Base-by-base conservation (phyloP, 2,113 vertebrate species). In the Pelecanus crispus region DNA sequence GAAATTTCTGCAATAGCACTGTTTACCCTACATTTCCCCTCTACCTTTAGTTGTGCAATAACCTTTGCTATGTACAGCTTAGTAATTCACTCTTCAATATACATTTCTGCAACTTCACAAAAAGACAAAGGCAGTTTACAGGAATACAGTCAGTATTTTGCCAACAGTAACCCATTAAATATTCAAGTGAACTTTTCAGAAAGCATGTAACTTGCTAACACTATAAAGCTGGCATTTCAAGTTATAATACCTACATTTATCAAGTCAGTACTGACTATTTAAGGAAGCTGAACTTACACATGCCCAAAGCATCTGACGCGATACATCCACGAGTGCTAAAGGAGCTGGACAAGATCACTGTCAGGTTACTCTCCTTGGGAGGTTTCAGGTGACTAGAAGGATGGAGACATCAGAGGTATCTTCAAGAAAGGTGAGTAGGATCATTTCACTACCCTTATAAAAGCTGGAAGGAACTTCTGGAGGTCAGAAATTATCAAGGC, bases 301-400 rank as follows among this genome's bases (percentile, higher is more conserved):
- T 5, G 25, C 28, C 14, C 22, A 10, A 42, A 59, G 47, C 9
- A 38, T 4, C 40, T 38, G 38, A 11, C 11, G 32, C 0, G 6
- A 36, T 26, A 14, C 40, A n/a, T 1, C 12, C 71, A 56, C 28
- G 26, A 62, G 31, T 7, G 50, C 31, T 13, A 5, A 1, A 3
- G 47, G 29, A 81, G 59, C 22, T 58, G 38, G 17, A 17, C 21
- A 36, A 17, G 9, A 17, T 19, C 58, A 20, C 4, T 21, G 36
- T 7, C 74, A 65, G 52, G 40, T 67, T 18, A 45, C 26, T 45
- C 49, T 36, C 38, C 50, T 15, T 2, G 1, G 34, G 13, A 94
- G 50, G 63, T 52, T 58, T 71, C 71, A 77, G 49, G 47, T 62
- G 52, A 81, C 58, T 34, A 5, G 24, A 40, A 66, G 40, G 26